Conservation (phyloP, 2,797 vertebrate species). For the Heteromormyrus szaboi region DNA sequence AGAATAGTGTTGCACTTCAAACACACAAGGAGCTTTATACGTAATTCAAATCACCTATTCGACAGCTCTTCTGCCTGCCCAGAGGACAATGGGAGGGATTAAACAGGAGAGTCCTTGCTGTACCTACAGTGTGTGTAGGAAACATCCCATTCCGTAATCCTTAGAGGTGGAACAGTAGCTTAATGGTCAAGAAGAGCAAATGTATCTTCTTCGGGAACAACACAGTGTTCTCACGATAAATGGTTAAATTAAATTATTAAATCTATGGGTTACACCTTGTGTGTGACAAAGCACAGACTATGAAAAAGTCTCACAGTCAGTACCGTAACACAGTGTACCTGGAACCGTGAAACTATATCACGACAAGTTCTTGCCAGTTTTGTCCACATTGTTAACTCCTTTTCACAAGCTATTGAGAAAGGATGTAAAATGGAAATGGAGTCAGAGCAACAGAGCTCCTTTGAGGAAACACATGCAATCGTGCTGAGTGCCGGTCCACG, state of each 20-base stretch:
- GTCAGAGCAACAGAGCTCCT: background rate
- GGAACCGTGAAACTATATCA: background rate
- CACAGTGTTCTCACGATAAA: background rate
- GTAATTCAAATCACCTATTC: background rate
- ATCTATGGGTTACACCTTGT: background rate
- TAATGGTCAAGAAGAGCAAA: background rate
- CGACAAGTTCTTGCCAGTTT: background rate
- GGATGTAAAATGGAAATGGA: background rate
- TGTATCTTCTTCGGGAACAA: background rate
- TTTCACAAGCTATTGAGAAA: background rate
- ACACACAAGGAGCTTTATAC: background rate
- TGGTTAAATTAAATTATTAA: background rate
- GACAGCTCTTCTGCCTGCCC: background rate
- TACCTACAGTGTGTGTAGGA: background rate
- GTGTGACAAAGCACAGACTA: background rate
- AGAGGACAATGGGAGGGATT: background rate
- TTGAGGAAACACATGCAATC: background rate
- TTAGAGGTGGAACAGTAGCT: background rate
- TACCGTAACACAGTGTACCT: background rate
- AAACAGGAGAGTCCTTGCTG: background rate
- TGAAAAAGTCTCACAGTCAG: background rate
- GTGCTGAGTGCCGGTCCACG: background rate
- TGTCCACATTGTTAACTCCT: background rate
- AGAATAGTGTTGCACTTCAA: background rate
- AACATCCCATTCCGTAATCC: background rate